Evolutionary conservation across 92 coral and sea anemone genomes (phyloP).

Genomic region (Porites divaricata): DNA sequence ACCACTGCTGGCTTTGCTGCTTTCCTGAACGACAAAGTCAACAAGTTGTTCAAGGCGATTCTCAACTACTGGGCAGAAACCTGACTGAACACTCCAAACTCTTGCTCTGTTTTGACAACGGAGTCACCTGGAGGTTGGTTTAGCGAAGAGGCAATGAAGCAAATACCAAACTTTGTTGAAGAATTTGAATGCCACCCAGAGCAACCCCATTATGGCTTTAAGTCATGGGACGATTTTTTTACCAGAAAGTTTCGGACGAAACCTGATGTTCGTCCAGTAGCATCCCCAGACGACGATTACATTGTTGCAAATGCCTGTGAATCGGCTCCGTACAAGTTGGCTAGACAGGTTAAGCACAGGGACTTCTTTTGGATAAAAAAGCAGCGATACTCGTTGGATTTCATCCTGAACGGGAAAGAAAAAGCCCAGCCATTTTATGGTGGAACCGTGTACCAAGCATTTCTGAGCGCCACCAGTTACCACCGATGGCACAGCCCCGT

Average conservation of each 20-base stretch:
- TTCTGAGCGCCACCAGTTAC: neutral
- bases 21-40: constrained; percentile 70
- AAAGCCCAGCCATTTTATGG: constrained; percentile 58
- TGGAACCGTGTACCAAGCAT: constrained; percentile 61
- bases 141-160: constrained; percentile 60
- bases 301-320: constrained; percentile 52
- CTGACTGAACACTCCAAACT: constrained; percentile 35
- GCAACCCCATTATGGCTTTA: constrained; percentile 51
- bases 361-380: constrained; percentile 11
- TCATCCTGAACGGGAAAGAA: constrained; percentile 54
- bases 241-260: constrained; percentile 60
- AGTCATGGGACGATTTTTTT: constrained; percentile 81
- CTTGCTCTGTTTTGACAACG: constrained; percentile 51
- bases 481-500: constrained; percentile 18
- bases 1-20: constrained; percentile 81
- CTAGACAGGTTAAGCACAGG: constrained; percentile 23
- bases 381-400: constrained; percentile 68
- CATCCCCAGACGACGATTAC: constrained; percentile 40
- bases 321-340: constrained; percentile 69
- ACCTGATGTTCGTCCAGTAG: constrained; percentile 70
- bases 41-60: constrained; percentile 58
- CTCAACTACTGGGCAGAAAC: constrained; percentile 65
- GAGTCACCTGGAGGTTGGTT: constrained; percentile 66
- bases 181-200: constrained; percentile 64
- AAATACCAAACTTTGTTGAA: constrained; percentile 61